These are phyloP conservation scores for Furcifer pardalis DNA, from an alignment of 2,797 vertebrate genomes.

Conservation along the genomic window DNA sequence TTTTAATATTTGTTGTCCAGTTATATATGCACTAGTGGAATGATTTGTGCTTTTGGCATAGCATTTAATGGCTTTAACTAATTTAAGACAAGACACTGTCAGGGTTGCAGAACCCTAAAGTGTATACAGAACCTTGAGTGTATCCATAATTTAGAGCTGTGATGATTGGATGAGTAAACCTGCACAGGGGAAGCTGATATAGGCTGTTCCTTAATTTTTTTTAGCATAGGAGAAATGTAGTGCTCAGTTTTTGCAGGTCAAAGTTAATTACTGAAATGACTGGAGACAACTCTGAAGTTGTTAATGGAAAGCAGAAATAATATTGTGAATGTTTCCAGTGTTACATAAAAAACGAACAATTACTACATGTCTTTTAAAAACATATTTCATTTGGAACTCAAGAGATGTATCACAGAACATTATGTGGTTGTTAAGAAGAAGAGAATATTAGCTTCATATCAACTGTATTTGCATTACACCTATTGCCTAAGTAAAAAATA, in stretches of 20 bases:
- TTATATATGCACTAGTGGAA: slow-evolving; percentile 4
- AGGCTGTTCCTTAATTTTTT: slow-evolving; percentile 25
- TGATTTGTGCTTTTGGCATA: slow-evolving; percentile 29
- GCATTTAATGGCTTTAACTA: slow-evolving; percentile 28
- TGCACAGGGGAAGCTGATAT: slow-evolving; percentile 21
- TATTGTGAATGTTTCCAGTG: slow-evolving; percentile 64
- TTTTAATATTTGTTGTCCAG: slow-evolving; percentile 19
- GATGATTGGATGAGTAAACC: slow-evolving; percentile 38
- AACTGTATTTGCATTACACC: slow-evolving; percentile 18
- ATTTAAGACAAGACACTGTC: background rate
- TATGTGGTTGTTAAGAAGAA: slow-evolving; percentile 56
- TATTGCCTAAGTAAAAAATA: slow-evolving; percentile 9
- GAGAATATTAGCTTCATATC: slow-evolving; percentile 36
- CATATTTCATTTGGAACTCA: slow-evolving; percentile 63
- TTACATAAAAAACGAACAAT: slow-evolving; percentile 65
- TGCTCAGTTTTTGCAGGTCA: slow-evolving; percentile 53
- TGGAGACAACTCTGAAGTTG: slow-evolving; percentile 57
- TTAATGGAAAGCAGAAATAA: slow-evolving; percentile 60
- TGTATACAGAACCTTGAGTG: slow-evolving; percentile 33
- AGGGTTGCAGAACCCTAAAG: background rate
- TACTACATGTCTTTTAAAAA: slow-evolving; percentile 61
- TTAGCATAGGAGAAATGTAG: slow-evolving; percentile 36
- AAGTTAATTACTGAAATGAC: slow-evolving; percentile 62
- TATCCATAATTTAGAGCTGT: slow-evolving; percentile 22
- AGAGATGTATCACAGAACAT: slow-evolving; percentile 49